A percentile compares a stretch with the other conserved stretches of the same genome.
phyloP scores from a whole-genome alignment of 2,113 vertebrate species.

The Halichoerus grypus region DNA sequence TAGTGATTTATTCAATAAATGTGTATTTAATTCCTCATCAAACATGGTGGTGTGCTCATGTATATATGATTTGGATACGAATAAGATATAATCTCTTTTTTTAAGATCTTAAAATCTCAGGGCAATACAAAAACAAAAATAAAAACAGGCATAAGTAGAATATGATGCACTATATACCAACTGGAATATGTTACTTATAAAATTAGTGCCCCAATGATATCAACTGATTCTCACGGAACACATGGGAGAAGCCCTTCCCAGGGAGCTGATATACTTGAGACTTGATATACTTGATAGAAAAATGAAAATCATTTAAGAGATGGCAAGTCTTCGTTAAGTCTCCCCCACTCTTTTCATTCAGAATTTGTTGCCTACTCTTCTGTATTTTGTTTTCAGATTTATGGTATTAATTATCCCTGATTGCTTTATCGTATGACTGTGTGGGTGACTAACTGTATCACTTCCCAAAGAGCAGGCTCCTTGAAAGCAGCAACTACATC shows the following conservation, averaged over 20 bases:
- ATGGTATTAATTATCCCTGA: not conserved
- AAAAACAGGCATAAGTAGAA: not conserved
- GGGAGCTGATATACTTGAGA: not conserved
- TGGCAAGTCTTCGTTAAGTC: not conserved
- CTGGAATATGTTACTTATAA: not conserved
- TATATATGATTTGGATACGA: not conserved
- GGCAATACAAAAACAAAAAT: not conserved
- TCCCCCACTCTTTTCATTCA: not conserved
- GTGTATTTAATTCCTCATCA: not conserved
- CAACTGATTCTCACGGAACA: not conserved
- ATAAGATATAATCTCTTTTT: not conserved
- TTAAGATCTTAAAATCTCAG: not conserved
- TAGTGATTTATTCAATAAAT: not conserved
- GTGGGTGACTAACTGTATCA: not conserved
- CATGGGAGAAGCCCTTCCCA: not conserved
- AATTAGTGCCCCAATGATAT: not conserved
- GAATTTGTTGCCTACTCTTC: not conserved
- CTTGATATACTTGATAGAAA: not conserved
- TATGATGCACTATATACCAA: not conserved
- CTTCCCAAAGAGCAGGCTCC: not conserved
- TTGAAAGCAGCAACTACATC: not conserved
- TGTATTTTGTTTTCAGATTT: slow-evolving; percentile 2
- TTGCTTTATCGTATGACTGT: not conserved
- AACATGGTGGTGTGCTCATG: not conserved
- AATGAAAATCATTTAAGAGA: not conserved